Evolutionary conservation across 2,113 vertebrate species (phyloP), one percentile per base, ranked within the genome.

Genomic region (Malurus cyaneus): DNA sequence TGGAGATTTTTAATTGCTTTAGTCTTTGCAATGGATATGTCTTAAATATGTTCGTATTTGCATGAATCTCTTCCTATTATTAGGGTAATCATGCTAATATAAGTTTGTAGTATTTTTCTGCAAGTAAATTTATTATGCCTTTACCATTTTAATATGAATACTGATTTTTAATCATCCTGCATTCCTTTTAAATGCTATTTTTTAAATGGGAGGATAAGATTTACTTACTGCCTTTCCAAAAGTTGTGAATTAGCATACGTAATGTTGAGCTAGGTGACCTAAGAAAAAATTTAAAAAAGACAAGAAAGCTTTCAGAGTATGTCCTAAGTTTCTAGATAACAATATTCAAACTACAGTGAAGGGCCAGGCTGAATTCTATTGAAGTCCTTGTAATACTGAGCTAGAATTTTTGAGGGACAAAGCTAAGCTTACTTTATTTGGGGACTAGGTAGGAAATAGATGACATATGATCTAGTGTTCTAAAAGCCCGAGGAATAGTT

Each of bases 11-110:
- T 67, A 86, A 52, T 54, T 66, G 14, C 41, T 71, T 46, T 66
- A 42, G 26, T 65, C 26, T 77, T 84, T 18, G 26, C 0, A 0
- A 18, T 2, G 2, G 31, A 12, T 92, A 25, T 12, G 1, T 78
- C 11, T 78, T 74, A n/a, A 53, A 6, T 57, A 26, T 70, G 4
- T 18, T 90, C 12, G 2, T 29, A 50, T 80, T 56, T 56, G 4
- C 14, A 9, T 67, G 89, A 70, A 60, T 73, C 0, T 36, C 3
- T 59, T 69, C 8, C 6, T 81, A 1, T 88, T 91, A 9, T 9
- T 85, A 34, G 36, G 28, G 14, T 56, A 70, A 16, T 73, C 13
- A 16, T 47, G 19, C 14, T 52, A 24, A 6, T 62, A 2, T 32
- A 54, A 9, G 39, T 39, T 39, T 39, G 39, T 39, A 39, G 39